Evolutionary conservation across 1,140 invertebrate genomes (phyloP).

Genomic region (Drosophila nasuta): DNA sequence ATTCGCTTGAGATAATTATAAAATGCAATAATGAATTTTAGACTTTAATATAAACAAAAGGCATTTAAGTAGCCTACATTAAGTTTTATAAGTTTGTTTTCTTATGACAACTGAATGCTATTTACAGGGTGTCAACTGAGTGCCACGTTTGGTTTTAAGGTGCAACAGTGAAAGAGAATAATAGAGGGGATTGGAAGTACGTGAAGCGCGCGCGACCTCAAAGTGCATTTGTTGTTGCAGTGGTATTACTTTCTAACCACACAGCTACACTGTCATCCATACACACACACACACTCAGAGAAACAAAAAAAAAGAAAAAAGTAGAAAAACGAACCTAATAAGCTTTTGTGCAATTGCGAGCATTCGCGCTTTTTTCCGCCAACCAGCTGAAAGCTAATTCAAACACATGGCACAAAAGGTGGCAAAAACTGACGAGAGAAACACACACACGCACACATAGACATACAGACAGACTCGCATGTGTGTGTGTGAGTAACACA

Average conservation of each 20-base stretch:
- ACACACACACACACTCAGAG: slow-evolving; percentile 7
- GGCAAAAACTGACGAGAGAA: slow-evolving; percentile 49
- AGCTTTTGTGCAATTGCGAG: slow-evolving; percentile 75
- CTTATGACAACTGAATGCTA: background rate
- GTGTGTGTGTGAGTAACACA: slow-evolving; percentile 37
- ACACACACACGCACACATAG: slow-evolving; percentile 8
- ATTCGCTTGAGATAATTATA: background rate
- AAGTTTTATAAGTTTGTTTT: too few relatives aligned
- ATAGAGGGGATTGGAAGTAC: slow-evolving; percentile 50
- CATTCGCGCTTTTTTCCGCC: slow-evolving; percentile 54
- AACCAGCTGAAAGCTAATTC: slow-evolving; percentile 77
- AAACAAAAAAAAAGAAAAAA: slow-evolving; percentile 8
- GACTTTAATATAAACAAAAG: background rate
- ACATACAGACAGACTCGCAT: background rate
- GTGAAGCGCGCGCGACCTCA: slow-evolving; percentile 66
- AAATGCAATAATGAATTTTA: background rate
- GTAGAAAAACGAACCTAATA: slow-evolving; percentile 55
- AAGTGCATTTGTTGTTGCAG: slow-evolving; percentile 71
- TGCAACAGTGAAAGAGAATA: slow-evolving; percentile 37
- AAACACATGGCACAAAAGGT: slow-evolving; percentile 78
- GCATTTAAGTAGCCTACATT: too few relatives aligned
- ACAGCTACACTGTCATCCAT: slow-evolving; percentile 20
- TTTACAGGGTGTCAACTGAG: background rate
- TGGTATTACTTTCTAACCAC: slow-evolving; percentile 59
- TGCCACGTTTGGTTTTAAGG: slow-evolving; percentile 16